Evolutionary conservation across 1,140 invertebrate species (phyloP), one percentile per base, ranked within the genome.

Genomic region (Cylas formicarius): DNA sequence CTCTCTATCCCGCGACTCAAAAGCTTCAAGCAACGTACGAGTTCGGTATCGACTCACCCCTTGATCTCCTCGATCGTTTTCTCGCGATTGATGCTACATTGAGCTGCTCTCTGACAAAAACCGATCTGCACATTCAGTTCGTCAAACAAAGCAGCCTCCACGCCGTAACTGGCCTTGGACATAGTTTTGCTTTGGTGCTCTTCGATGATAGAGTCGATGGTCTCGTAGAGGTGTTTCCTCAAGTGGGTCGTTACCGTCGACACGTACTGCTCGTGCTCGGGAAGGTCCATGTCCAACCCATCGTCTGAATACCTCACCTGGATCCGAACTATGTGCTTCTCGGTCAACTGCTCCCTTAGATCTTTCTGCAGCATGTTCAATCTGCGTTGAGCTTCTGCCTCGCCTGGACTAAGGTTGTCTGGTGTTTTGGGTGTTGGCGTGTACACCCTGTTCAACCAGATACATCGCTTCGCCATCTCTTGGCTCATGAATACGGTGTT

Each of bases 401-500:
- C 71, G 23, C 72, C 70, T 33, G 61, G 69, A 32, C 50, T 57
- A 49, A 67, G 57, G 54, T 67, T 72, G 6, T 74, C 71, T 13
- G 67, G 64, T 33, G 62, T 56, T 63, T 68, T 55, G 39, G 60
- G 52, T 53, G 62, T 44, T 52, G 72, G 62, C 13, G 68, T 73
- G 53, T 69, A 72, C 8, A 66, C 74, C 42, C 73, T 69, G 56
- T 72, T 78, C 63, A 84, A 73, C 82, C 82, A 86, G 50, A 86
- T 73, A 58, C 81, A 84, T 31, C 81, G 73, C 56, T 80, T 76
- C 2, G 82, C 81, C 32, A 82, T 70, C 59, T 85, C 82, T 42
- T 79, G 75, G 55, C 80, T 80, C 74, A 83, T 80, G 34, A 84
- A 72, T 5, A 86, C 79, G 2, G 81, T 83, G 58, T 86, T 84